Evolutionary conservation across 37 sponge, comb jelly and placozoan species (phyloP).

Genomic region (Dysidea cf. avara): DNA sequence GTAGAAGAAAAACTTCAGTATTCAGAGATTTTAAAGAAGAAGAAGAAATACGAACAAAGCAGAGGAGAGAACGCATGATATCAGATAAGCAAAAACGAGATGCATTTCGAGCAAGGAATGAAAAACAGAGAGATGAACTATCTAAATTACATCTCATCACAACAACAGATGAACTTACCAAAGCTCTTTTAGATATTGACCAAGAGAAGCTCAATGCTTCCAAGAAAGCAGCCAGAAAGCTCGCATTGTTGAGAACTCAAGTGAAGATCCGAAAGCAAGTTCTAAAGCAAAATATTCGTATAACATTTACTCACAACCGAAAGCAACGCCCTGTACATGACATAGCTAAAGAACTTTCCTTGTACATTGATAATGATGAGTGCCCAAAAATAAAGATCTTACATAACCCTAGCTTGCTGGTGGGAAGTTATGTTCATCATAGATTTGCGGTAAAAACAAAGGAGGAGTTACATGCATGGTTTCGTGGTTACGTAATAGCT

Average conservation of each 20-base stretch:
- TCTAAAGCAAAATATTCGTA: conserved; percentile 18
- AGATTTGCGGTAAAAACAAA: conserved; percentile 9
- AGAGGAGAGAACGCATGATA: conserved; percentile 19
- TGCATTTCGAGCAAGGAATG: conserved; percentile 23
- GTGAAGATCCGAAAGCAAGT: conserved; percentile 22
- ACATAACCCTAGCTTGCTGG: conserved; percentile 9
- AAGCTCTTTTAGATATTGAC: conserved; percentile 41
- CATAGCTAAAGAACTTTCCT: conserved; percentile 33
- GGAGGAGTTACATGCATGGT: conserved; percentile 21
- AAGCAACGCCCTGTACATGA: conserved; percentile 30
- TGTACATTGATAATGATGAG: neutral
- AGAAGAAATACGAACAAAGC: conserved; percentile 4
- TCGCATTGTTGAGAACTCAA: conserved; percentile 8
- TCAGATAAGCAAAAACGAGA: conserved; percentile 34
- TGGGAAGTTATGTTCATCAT: conserved; percentile 26
- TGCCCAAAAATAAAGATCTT: neutral
- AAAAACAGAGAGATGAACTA: conserved; percentile 25
- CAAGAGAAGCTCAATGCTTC: conserved; percentile 32
- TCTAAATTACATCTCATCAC: conserved; percentile 32
- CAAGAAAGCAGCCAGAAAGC: conserved; percentile 30
- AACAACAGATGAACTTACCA: conserved; percentile 39
- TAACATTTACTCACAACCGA: conserved; percentile 14
- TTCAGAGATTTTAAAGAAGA: conserved; percentile 16
- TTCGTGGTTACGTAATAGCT: conserved; percentile 1
- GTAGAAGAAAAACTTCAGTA: conserved; percentile 23